phyloP scores from a whole-genome alignment of 2,113 vertebrate genomes.

The Hippocampus barbouri region DNA sequence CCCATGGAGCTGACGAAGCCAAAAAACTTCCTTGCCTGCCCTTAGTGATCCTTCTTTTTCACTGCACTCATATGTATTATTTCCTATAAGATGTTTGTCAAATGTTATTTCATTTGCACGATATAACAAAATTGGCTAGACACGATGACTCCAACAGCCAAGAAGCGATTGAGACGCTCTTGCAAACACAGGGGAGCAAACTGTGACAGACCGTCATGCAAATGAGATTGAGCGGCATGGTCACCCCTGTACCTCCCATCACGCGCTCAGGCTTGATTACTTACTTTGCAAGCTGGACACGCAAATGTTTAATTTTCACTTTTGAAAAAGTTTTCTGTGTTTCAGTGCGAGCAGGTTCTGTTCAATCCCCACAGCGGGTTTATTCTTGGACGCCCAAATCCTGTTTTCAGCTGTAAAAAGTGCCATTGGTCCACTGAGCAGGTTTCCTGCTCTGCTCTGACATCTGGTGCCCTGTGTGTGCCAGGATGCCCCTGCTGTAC shows the following conservation, averaged over 20 bases:
- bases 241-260: constrained; percentile 1
- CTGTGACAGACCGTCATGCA: constrained; percentile 5
- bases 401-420: constrained; percentile 62
- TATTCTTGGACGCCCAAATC: constrained; percentile 67
- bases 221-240: neutral
- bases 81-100: neutral
- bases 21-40: neutral
- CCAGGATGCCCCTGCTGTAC: constrained; percentile 71
- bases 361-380: constrained; percentile 58
- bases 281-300: constrained; percentile 1
- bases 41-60: neutral
- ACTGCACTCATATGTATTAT: neutral
- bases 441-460: constrained; percentile 68
- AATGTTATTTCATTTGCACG: neutral
- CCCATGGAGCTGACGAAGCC: neutral
- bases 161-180: neutral
- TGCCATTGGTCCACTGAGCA: constrained; percentile 69
- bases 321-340: constrained; percentile 9
- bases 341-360: constrained; percentile 40
- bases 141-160: neutral
- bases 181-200: constrained; percentile 2
- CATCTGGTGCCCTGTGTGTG: constrained; percentile 76
- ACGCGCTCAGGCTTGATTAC: neutral
- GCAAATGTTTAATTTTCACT: neutral
- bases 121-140: neutral